These are phyloP conservation scores for Dryoscopus gambensis DNA, from an alignment of 2,113 vertebrate species.

Conservation along the genomic window DNA sequence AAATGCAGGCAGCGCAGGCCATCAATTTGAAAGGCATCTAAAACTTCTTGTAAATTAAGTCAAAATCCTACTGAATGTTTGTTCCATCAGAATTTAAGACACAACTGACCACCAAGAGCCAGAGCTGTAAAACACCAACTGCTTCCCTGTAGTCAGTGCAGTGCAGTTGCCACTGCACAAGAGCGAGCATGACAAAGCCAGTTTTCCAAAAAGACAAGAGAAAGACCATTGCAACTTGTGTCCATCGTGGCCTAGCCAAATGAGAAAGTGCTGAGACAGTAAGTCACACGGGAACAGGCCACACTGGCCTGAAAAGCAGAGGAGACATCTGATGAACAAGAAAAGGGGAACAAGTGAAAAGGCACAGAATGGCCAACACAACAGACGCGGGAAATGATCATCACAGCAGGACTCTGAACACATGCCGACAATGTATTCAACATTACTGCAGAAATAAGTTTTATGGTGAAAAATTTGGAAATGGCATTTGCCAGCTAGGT, in stretches of 20 bases:
- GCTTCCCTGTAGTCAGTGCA: background rate
- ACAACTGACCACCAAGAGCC: background rate
- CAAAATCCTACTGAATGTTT: background rate
- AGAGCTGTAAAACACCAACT: background rate
- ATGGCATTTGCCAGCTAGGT: background rate
- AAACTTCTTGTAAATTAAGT: background rate
- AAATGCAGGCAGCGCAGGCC: background rate
- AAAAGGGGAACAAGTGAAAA: constrained; percentile 31
- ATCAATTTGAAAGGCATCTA: background rate
- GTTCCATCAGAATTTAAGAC: background rate
- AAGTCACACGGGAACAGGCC: background rate
- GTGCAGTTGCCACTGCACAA: background rate
- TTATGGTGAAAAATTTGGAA: background rate
- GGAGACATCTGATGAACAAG: background rate
- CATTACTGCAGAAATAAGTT: background rate
- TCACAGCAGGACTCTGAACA: background rate
- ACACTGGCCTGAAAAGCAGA: background rate
- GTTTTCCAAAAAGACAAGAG: background rate
- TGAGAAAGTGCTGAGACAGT: background rate
- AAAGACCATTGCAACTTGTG: background rate
- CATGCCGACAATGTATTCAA: accelerated
- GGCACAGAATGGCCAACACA: background rate
- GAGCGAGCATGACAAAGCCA: accelerated
- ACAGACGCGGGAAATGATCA: background rate
- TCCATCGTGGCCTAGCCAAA: background rate